Conservation (phyloP, 2,888 invertebrate species). For the Elegia similella region DNA sequence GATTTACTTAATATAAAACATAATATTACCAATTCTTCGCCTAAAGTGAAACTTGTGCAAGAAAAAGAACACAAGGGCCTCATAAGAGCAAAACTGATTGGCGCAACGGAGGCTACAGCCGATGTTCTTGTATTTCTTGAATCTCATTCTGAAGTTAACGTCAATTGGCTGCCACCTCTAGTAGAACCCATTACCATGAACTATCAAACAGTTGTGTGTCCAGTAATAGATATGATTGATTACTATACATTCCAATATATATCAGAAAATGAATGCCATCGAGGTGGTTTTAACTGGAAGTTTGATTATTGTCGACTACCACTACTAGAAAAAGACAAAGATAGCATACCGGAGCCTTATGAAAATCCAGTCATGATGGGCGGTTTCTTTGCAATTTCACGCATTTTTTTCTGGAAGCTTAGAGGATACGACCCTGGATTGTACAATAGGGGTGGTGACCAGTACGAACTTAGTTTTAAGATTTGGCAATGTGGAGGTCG, state of each 20-base stretch:
- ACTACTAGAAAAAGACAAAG: constrained; percentile 85
- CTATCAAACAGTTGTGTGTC: constrained; percentile 94
- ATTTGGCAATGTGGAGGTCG: constrained; percentile 97
- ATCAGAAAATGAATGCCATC: constrained; percentile 96
- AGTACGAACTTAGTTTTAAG: constrained; percentile 98
- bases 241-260: constrained; percentile 95
- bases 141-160: constrained; percentile 94
- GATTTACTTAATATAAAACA: constrained; percentile 87
- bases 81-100: constrained; percentile 92
- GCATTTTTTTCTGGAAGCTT: constrained; percentile 96
- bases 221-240: constrained; percentile 95
- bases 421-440: constrained; percentile 96
- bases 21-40: constrained; percentile 85
- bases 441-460: constrained; percentile 99
- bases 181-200: constrained; percentile 94
- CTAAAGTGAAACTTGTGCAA: constrained; percentile 88
- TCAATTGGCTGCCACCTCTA: constrained; percentile 95
- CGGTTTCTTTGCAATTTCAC: constrained; percentile 95
- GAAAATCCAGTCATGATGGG: constrained; percentile 98
- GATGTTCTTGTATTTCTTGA: constrained; percentile 95
- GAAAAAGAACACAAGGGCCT: constrained; percentile 88
- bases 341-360: constrained; percentile 91
- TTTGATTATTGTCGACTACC: constrained; percentile 97
- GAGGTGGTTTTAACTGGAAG: constrained; percentile 98
- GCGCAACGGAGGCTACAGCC: constrained; percentile 88